Percentiles rank a stretch among this genome's conserved stretches.
phyloP scores from a whole-genome alignment of 2,888 invertebrate species.

The Quadriops clusia region DNA sequence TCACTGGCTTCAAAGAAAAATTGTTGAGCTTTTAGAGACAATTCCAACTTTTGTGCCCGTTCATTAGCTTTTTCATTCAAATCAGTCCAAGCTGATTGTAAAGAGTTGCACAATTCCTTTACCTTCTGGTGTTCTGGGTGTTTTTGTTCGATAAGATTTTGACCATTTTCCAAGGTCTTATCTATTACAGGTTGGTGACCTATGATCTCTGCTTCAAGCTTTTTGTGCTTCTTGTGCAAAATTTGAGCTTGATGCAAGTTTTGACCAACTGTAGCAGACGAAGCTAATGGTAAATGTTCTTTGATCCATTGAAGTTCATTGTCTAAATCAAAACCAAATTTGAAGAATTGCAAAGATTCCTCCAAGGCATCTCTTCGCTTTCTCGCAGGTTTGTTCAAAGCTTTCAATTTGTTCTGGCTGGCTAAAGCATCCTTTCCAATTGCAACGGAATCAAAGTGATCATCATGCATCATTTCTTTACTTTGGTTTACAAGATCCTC shows the following conservation, averaged over 20 bases:
- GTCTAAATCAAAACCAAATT: conserved; percentile 86
- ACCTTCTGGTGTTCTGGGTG: conserved; percentile 75
- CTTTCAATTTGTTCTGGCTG: conserved; percentile 57
- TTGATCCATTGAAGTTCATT: conserved; percentile 92
- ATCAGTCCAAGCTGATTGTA: conserved; percentile 63
- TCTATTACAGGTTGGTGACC: conserved; percentile 80
- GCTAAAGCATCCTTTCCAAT: conserved; percentile 69
- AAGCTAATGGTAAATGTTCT: conserved; percentile 72
- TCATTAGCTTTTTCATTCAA: conserved; percentile 58
- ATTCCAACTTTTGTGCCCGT: conserved; percentile 66
- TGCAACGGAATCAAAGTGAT: conserved; percentile 86
- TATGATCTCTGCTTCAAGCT: conserved; percentile 78
- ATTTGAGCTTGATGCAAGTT: conserved; percentile 89
- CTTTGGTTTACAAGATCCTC: conserved; percentile 67
- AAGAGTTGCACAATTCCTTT: conserved; percentile 56
- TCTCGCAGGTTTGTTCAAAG: conserved; percentile 60
- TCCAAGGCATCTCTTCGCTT: conserved; percentile 66
- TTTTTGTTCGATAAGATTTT: conserved; percentile 55
- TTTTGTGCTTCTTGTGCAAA: conserved; percentile 85
- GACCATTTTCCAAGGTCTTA: conserved; percentile 70
- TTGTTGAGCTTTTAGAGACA: conserved; percentile 82
- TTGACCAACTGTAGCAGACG: conserved; percentile 60
- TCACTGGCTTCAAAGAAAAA: conserved; percentile 84
- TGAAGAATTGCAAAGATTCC: conserved; percentile 75
- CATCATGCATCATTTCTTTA: conserved; percentile 82